Evolutionary conservation across 2,113 vertebrate genomes (phyloP), one percentile per base, ranked within the genome.

Genomic region (Poicephalus meyeri): DNA sequence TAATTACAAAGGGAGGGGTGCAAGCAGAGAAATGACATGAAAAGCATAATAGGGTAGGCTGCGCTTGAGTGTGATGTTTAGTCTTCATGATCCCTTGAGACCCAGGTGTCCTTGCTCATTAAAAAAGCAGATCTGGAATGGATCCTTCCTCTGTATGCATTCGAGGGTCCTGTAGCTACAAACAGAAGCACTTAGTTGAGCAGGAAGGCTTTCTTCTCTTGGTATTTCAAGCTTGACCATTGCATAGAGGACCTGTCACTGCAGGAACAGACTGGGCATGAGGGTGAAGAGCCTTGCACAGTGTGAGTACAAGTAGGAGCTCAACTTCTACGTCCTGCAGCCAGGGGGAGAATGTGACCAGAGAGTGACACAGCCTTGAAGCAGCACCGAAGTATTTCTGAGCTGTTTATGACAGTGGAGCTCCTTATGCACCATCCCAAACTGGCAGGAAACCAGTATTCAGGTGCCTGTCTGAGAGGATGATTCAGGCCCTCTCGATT

Each of bases 1-100:
- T 88, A 73, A 86, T 91, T 88, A 86, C 26, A 55, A 85, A 95
- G 85, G 89, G 91, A 90, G 89, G 80, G 60, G 68, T 74, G 14
- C 44, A 31, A 70, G 71, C 3, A 90, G 82, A 91, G 89, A 94
- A 96, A 80, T 77, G 21, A n/a, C 46, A 35, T 86, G 76, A 88
- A 69, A 88, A 90, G 20, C n/a, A 52, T 39, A 65, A 86, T 69
- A 37, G 63, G 7, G 23, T 31, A 77, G 44, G 53, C 79, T 80
- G 53, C 1, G 7, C 78, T 89, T 29, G 9, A 35, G 53, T 83
- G 31, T 21, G 42, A 16, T 66, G 41, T 83, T 92, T 68, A n/a
- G 26, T 74, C 46, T 71, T 61, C 29, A 1, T 24, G 24, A 80
- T 88, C 7, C 71, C 4, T 68, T 24, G 68, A 92, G 58, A 65